phyloP scores from a whole-genome alignment of 2,113 vertebrate species.

The Equus przewalskii region DNA sequence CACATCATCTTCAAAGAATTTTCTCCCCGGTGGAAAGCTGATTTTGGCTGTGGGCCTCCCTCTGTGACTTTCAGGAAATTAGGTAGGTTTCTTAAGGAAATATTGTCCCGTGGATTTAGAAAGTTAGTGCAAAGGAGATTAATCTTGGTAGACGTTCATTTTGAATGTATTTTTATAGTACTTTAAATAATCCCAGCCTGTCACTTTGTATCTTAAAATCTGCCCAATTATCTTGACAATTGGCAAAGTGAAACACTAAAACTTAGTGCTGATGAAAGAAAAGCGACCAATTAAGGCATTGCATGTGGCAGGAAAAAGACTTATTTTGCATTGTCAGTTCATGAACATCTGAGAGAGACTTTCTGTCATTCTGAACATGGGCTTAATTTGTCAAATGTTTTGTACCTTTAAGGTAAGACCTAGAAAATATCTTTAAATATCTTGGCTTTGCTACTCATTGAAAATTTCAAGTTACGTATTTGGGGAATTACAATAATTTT shows the following conservation, averaged over 20 bases:
- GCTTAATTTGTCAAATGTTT: constrained; percentile 5
- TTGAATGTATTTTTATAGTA: constrained; percentile 49
- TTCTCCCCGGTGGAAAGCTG: neutral
- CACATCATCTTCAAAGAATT: neutral
- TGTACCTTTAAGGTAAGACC: neutral
- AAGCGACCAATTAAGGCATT: neutral
- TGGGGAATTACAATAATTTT: neutral
- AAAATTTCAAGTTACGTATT: neutral
- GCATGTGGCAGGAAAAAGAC: neutral
- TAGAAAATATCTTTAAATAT: neutral
- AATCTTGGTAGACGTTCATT: constrained; percentile 19
- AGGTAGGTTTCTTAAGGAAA: neutral
- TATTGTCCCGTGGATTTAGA: neutral
- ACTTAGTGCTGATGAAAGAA: neutral
- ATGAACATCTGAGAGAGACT: neutral
- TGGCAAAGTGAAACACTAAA: constrained; percentile 22
- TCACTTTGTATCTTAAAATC: constrained; percentile 47
- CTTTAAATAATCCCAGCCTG: constrained; percentile 11
- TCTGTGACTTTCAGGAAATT: neutral
- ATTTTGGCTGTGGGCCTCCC: neutral
- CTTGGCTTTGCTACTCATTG: neutral
- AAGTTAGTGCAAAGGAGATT: constrained; percentile 2
- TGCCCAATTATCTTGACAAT: constrained; percentile 29
- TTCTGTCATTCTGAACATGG: neutral
- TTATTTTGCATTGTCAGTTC: neutral